Evolutionary conservation across 2,797 vertebrate species (phyloP), one percentile per base, ranked within the genome.

Genomic region (Intellagama lesueurii): DNA sequence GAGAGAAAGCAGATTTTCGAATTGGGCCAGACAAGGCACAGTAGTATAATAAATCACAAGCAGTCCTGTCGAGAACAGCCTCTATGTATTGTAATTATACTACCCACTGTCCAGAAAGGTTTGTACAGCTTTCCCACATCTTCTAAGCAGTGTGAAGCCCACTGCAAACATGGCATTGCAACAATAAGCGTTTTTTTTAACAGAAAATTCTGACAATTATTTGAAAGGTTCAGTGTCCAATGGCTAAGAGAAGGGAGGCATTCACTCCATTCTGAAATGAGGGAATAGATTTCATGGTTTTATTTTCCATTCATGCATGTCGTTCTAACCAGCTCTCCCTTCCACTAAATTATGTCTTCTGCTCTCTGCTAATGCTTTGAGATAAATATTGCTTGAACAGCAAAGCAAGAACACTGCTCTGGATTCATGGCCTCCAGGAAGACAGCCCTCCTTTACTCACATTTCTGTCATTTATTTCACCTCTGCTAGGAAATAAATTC

Each of bases 381-480:
- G 91, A 86, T 91, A 92, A 95, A 94, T 94, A 93, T 91, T 93
- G 88, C 88, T 91, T 28, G 79, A 72, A 56, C 44, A 81, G 85
- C 70, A 86, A 86, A 90, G 68, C 92, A 69, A 92, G 88, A 64
- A 85, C 17, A 87, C 91, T 47, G 3, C 60, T 93, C 90, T 83
- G 72, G 78, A 93, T 94, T 94, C 85, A 81, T 90, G 94, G 90
- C 92, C 87, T 93, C 60, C 88, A 93, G 90, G 88, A 95, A 91
- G 0, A 6, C 7, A 90, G 32, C 1, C 77, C 94, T n/a, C 88
- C 81, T 87, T 83, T 90, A 66, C 52, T 66, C 83, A 92, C 89
- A 79, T 77, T 93, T 93, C 64, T 72, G 22, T 44, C 68, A 60
- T 76, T 82, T 86, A 68, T 76, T 89, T 81, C 47, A 86, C 56